Conservation (phyloP, 2,113 vertebrate species). For the Pseudopipra pipra region DNA sequence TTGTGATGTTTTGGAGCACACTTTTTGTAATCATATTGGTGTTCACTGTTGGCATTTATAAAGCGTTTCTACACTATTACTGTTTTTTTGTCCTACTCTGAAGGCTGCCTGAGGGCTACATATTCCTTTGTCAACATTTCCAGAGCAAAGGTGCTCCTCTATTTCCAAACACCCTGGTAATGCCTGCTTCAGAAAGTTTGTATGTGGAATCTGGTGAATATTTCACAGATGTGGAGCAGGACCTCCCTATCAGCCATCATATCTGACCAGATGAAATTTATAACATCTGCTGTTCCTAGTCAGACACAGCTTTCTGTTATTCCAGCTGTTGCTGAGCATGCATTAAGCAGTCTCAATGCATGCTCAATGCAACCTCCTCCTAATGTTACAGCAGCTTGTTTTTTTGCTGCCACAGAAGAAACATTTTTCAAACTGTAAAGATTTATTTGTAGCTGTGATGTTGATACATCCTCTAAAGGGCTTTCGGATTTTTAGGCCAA, state of each 20-base stretch:
- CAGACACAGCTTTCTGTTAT: slow-evolving; percentile 53
- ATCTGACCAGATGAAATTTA: slow-evolving; percentile 61
- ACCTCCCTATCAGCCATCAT: slow-evolving; percentile 36
- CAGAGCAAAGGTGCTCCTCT: neutral
- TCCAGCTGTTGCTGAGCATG: slow-evolving; percentile 68
- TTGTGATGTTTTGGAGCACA: neutral
- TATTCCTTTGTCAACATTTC: neutral
- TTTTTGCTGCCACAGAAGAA: slow-evolving; percentile 6
- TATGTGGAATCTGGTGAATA: slow-evolving; percentile 45
- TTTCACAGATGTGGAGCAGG: slow-evolving; percentile 56
- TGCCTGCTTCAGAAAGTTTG: neutral
- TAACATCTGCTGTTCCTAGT: slow-evolving; percentile 41
- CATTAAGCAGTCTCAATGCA: slow-evolving; percentile 58
- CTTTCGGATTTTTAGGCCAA: neutral
- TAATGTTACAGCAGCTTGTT: slow-evolving; percentile 39
- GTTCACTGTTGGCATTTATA: neutral
- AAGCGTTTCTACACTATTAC: neutral
- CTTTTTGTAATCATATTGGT: neutral
- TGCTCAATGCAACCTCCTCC: slow-evolving; percentile 67
- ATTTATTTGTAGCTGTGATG: slow-evolving; percentile 22
- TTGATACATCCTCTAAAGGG: neutral
- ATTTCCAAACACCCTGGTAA: neutral
- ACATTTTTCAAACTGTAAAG: neutral
- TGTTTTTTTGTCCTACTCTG: neutral
- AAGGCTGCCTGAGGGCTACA: neutral